Evolutionary conservation across 2,888 invertebrate species (phyloP).

Genomic region (Drosophila lutescens): DNA sequence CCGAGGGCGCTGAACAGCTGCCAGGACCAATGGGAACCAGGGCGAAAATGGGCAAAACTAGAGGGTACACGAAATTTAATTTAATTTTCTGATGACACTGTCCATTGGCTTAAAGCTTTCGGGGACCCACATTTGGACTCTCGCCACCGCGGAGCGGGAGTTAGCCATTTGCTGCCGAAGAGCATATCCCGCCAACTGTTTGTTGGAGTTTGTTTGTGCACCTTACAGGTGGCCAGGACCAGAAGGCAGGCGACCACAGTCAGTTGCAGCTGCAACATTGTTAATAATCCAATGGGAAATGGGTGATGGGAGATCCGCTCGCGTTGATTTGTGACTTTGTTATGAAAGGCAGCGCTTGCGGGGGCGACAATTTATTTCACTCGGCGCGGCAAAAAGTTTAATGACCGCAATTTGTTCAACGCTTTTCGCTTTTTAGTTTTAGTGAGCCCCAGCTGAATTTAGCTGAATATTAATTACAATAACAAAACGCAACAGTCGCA

Average conservation of each 20-base stretch:
- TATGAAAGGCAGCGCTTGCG: slow-evolving; percentile 62
- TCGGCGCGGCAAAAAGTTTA: slow-evolving; percentile 71
- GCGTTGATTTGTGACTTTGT: slow-evolving; percentile 42
- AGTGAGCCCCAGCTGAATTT: slow-evolving; percentile 46
- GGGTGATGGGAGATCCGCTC: slow-evolving; percentile 43
- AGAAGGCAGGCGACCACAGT: slow-evolving; percentile 24
- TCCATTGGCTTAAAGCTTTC: not conserved
- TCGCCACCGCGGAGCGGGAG: slow-evolving; percentile 60
- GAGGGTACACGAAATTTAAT: not conserved
- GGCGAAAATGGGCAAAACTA: slow-evolving; percentile 92
- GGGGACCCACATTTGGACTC: slow-evolving; percentile 77
- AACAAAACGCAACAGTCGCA: slow-evolving; percentile 64
- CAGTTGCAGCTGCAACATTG: slow-evolving; percentile 24
- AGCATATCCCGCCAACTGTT: slow-evolving; percentile 82
- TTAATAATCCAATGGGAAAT: slow-evolving; percentile 16
- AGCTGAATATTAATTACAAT: slow-evolving; percentile 70
- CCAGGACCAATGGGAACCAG: slow-evolving; percentile 91
- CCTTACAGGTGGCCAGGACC: slow-evolving; percentile 55
- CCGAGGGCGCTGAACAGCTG: slow-evolving; percentile 90
- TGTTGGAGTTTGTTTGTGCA: slow-evolving; percentile 44
- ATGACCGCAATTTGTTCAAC: slow-evolving; percentile 79
- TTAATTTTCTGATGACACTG: not conserved
- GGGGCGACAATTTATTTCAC: slow-evolving; percentile 73
- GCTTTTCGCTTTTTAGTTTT: slow-evolving; percentile 66
- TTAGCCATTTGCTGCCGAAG: slow-evolving; percentile 80